Evolutionary conservation across 1,140 invertebrate species (phyloP).

Genomic region (Copidosoma floridanum): DNA sequence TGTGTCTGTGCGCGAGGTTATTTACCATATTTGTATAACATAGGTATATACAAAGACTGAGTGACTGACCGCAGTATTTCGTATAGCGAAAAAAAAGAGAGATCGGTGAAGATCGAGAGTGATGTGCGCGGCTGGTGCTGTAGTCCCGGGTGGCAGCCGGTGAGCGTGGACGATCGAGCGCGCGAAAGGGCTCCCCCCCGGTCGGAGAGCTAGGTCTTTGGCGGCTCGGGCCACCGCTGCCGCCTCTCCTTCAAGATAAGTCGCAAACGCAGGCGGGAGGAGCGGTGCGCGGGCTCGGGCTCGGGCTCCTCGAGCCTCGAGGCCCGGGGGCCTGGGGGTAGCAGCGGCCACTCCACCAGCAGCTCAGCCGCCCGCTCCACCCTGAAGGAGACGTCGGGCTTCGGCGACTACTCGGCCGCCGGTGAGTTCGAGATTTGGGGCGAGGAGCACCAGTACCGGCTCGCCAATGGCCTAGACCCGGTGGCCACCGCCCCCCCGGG

Average conservation of each 20-base stretch:
- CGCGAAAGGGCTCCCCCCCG: neutral
- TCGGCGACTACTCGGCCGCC: constrained; percentile 54
- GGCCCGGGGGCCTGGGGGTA: constrained; percentile 15
- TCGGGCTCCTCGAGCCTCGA: constrained; percentile 24
- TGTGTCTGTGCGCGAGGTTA: neutral
- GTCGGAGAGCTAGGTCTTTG: neutral
- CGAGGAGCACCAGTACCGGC: constrained; percentile 46
- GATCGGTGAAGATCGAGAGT: too few relatives aligned
- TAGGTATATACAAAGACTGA: neutral
- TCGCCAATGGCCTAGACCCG: constrained; percentile 50
- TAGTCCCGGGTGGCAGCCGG: neutral
- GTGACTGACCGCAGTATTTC: too few relatives aligned
- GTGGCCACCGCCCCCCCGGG: constrained; percentile 38
- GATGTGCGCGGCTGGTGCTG: neutral
- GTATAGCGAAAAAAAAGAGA: too few relatives aligned
- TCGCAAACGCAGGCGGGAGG: constrained; percentile 28
- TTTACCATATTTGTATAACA: too few relatives aligned
- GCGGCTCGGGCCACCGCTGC: constrained; percentile 17
- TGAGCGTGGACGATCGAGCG: neutral
- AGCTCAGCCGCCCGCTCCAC: constrained; percentile 8
- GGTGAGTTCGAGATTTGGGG: constrained; percentile 56
- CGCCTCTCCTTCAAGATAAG: constrained; percentile 30
- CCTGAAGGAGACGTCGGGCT: constrained; percentile 37
- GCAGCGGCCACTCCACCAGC: constrained; percentile 9
- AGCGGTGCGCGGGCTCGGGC: constrained; percentile 21